Evolutionary conservation across 2,888 invertebrate genomes (phyloP), one percentile per base, ranked within the genome.

Genomic region (Neuroscelio doddi): DNA sequence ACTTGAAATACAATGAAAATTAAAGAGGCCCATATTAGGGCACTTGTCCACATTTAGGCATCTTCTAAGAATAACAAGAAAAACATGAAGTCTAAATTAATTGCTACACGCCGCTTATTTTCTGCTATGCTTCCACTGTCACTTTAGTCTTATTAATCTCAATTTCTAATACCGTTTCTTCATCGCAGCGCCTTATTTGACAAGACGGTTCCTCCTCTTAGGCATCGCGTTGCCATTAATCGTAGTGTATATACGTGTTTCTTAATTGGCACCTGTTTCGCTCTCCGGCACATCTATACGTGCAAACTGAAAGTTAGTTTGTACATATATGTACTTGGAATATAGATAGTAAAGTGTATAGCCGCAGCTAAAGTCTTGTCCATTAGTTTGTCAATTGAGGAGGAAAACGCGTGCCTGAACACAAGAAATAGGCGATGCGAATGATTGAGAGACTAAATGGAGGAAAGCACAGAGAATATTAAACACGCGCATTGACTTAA

Each of bases 361-460:
- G 44, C 21, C n/a, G 32, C 21, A 2, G 46, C 10, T n/a, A 17
- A 44, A 26, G 16, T 15, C 27, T 17, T 32, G 32, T 10, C 17
- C 21, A 46, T 46, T 46, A 46, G 30, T 46, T 46, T 46, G 46
- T 46, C 46, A 46, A 46, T 46, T 27, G 1, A 29, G 44, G 7
- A 21, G 32, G 32, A 32, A 46, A 46, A 32, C 12, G 46, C 8
- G 5, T 21, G 5, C 21, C 5, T 5, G 21, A 21, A 5, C 5
- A 5, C 5, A 21, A 21, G 21, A 5, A 5, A 21, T 21, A 21
- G 5, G 15, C 29, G n/a, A 32, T 8, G 14, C 10, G 32, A 3
- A 46, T 46, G 46, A 46, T 46, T 46, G 46, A 46, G 30, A 4
- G 21, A 32, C 16, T 12, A 4, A 46, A 17, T 21, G 32, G 30